A percentile compares a stretch with the other conserved stretches of the same genome.
Conservation (phyloP, 2,113 vertebrate species). For the Burhinus oedicnemus region DNA sequence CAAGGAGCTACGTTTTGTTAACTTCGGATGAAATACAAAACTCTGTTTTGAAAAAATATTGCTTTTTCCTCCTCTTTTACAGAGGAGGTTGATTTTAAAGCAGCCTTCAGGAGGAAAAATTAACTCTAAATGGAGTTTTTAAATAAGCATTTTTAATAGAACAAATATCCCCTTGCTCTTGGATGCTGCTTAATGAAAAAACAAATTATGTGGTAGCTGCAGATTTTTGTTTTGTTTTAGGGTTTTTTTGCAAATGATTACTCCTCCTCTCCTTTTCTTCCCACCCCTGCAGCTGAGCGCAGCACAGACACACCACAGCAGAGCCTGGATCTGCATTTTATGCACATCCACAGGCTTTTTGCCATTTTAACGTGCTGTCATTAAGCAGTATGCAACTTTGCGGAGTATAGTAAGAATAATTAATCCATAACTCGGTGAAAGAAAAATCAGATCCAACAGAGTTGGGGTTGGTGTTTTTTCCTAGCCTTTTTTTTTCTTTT, state of each 20-base stretch:
- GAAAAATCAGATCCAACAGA: background rate
- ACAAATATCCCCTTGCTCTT: constrained; percentile 5
- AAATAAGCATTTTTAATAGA: constrained; percentile 54
- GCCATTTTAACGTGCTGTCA: background rate
- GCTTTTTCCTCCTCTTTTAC: background rate
- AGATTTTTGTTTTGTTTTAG: background rate
- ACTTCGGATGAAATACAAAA: background rate
- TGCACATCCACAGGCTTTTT: background rate
- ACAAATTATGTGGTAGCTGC: background rate
- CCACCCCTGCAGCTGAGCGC: background rate
- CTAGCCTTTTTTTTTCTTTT: fast-evolving
- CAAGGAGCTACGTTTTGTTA: background rate
- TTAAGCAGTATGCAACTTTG: background rate
- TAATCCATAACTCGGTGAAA: background rate
- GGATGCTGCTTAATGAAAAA: constrained; percentile 13
- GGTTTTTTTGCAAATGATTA: background rate
- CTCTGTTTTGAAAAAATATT: background rate
- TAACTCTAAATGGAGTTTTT: constrained; percentile 2
- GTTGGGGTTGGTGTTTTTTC: background rate
- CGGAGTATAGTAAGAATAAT: background rate
- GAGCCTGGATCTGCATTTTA: background rate
- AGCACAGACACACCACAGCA: background rate
- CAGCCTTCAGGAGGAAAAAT: background rate
- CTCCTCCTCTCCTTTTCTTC: background rate
- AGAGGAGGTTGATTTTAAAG: background rate